Conservation (phyloP, 2,797 vertebrate species). For the Rallus crepitans region DNA sequence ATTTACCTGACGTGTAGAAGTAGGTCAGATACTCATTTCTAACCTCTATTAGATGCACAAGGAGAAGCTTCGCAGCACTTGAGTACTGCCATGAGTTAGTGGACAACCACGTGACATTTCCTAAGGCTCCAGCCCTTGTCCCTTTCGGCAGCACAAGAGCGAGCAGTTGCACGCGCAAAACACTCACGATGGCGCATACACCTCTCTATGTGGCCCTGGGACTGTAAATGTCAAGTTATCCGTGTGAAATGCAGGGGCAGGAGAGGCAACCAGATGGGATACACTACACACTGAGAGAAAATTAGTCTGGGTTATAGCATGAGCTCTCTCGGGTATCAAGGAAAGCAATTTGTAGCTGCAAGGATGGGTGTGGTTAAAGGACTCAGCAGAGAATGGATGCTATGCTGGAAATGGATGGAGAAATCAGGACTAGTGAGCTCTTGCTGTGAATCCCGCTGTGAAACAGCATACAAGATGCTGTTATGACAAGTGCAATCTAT, state of each 20-base stretch:
- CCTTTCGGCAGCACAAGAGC: accelerated
- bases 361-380: neutral
- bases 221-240: neutral
- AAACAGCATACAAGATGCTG: slow-evolving; percentile 11
- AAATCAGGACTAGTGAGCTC: slow-evolving; percentile 29
- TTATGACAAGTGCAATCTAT: slow-evolving; percentile 43
- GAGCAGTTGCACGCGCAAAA: neutral
- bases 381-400: neutral
- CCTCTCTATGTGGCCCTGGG: neutral
- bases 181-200: neutral
- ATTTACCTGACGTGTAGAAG: slow-evolving; percentile 6
- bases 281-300: neutral
- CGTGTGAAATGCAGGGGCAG: neutral
- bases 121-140: neutral
- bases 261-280: neutral
- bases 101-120: neutral
- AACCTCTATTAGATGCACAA: neutral
- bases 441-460: slow-evolving; percentile 43
- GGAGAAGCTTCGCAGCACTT: neutral
- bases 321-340: neutral
- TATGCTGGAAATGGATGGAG: slow-evolving; percentile 4
- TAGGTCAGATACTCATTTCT: neutral
- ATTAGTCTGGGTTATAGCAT: neutral
- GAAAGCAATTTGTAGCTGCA: neutral
- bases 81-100: neutral